Conservation (phyloP, 2,797 vertebrate genomes). For the Hapalemur alaotrensis region DNA sequence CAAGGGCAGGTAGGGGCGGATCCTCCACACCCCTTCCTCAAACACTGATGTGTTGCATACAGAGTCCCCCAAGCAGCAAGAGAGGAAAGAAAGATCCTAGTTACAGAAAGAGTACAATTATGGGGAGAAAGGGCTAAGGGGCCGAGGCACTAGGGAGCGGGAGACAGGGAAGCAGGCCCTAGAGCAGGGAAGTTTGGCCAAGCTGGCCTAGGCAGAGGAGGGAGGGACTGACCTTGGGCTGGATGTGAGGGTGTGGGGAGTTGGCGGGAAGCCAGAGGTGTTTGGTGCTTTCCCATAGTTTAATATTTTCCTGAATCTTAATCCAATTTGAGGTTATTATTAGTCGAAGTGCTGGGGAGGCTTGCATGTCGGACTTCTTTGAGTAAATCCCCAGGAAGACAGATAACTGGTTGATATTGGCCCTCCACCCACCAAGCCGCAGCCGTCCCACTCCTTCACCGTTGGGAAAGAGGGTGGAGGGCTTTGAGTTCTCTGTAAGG, state of each 20-base stretch:
- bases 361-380: background rate
- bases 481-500: background rate
- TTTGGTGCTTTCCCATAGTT: background rate
- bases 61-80: background rate
- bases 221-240: background rate
- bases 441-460: background rate
- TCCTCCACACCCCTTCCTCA: background rate
- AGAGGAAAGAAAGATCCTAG: background rate
- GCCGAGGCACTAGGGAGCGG: background rate
- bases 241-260: background rate
- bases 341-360: background rate
- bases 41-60: no score
- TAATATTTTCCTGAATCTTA: background rate
- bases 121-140: background rate
- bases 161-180: background rate
- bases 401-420: rapidly evolving
- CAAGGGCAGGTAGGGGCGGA: rapidly evolving
- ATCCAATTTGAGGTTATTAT: slow-evolving; percentile 55
- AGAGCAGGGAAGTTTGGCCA: background rate
- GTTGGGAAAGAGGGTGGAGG: background rate
- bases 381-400: background rate
- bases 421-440: background rate
- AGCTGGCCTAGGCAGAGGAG: background rate
- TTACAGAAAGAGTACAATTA: no score
- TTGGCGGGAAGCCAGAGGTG: background rate